phyloP scores from a whole-genome alignment of 2,797 vertebrate genomes.

The Ctenochaetus hawaiiensis region DNA sequence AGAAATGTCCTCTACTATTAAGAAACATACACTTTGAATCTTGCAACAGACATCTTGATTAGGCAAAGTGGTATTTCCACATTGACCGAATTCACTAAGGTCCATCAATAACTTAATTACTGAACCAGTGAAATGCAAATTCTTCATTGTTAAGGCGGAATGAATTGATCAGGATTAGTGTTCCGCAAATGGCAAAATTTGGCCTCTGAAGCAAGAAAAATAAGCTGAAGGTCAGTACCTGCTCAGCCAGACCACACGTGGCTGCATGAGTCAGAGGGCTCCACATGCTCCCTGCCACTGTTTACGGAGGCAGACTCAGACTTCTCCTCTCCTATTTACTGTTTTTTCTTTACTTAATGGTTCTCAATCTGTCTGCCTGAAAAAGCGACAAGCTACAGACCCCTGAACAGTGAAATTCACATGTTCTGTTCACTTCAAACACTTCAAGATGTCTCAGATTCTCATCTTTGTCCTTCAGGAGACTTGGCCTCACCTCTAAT shows the following conservation, averaged over 20 bases:
- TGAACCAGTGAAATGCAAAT: constrained; percentile 47
- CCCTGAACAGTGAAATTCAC: constrained; percentile 13
- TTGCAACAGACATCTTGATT: constrained; percentile 58
- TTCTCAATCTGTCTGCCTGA: background rate
- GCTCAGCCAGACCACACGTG: constrained; percentile 33
- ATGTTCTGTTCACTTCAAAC: constrained; percentile 1
- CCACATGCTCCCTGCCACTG: background rate
- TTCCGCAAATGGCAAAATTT: constrained; percentile 21
- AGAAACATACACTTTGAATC: constrained; percentile 49
- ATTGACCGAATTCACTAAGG: constrained; percentile 52
- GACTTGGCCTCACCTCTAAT: constrained; percentile 12
- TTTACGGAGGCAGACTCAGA: constrained; percentile 22
- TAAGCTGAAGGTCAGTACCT: constrained; percentile 46
- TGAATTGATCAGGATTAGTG: constrained; percentile 22
- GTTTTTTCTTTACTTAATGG: background rate
- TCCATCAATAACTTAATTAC: constrained; percentile 58
- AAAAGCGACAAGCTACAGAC: background rate
- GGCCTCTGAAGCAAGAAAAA: constrained; percentile 36
- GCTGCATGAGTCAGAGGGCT: constrained; percentile 42
- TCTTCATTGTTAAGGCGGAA: constrained; percentile 17
- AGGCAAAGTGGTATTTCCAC: constrained; percentile 53
- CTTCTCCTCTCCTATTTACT: constrained; percentile 3
- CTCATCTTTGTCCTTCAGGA: constrained; percentile 23
- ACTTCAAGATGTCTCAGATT: background rate
- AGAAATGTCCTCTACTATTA: constrained; percentile 57